Percentiles rank a stretch among this genome's conserved stretches.
Evolutionary conservation across 2,888 invertebrate species (phyloP).

Genomic region (Ashinkailepas kermadecensis): DNA sequence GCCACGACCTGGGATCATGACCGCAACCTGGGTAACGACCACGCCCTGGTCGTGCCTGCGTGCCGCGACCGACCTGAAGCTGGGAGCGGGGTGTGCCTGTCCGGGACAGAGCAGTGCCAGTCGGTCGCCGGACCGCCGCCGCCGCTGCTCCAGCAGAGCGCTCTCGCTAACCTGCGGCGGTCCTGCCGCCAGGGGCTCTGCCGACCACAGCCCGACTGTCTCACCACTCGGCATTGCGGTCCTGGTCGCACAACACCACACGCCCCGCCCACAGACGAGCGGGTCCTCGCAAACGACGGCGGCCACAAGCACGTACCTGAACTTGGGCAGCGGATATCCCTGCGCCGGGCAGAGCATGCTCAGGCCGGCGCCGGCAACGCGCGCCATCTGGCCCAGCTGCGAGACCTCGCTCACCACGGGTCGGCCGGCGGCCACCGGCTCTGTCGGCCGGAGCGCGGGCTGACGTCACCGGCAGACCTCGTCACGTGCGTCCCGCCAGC

Average conservation of each 20-base stretch:
- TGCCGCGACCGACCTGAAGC: conserved; percentile 53
- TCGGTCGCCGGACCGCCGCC: conserved; percentile 25
- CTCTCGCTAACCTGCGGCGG: background rate
- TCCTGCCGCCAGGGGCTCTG: background rate
- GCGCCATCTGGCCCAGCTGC: conserved; percentile 25
- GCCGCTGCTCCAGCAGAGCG: background rate
- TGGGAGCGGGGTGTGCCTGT: conserved; percentile 62
- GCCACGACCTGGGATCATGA: too few relatives aligned
- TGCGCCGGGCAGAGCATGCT: conserved; percentile 63
- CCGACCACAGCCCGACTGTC: background rate
- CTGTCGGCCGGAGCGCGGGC: background rate
- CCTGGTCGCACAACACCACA: background rate
- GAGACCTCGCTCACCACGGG: background rate
- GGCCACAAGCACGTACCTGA: conserved; percentile 50
- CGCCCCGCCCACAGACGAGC: too few relatives aligned
- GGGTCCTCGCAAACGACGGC: too few relatives aligned
- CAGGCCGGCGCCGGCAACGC: conserved; percentile 40
- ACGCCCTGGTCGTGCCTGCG: background rate
- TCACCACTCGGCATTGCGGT: background rate
- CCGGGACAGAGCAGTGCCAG: conserved; percentile 62
- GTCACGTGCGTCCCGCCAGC: background rate
- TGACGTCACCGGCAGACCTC: background rate
- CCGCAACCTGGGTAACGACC: too few relatives aligned
- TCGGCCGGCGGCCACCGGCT: background rate
- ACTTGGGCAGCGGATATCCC: conserved; percentile 60